Evolutionary conservation across 2,888 invertebrate species (phyloP), one percentile per base, ranked within the genome.

Genomic region (Iphiclides podalirius): DNA sequence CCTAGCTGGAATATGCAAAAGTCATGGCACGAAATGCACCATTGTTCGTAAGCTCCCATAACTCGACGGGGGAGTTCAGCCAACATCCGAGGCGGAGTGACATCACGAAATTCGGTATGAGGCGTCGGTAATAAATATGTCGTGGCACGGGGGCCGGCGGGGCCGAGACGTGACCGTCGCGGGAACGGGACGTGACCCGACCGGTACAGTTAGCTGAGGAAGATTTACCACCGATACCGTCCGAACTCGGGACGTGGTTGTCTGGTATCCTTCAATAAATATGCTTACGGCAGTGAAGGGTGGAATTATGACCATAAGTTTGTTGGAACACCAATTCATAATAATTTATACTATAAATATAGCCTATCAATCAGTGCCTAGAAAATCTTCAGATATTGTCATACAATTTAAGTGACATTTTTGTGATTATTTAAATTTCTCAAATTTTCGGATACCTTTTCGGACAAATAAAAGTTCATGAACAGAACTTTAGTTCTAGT

Each of bases 41-140:
- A n/a, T n/a, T n/a, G n/a, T n/a, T n/a, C n/a, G n/a, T n/a, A n/a
- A n/a, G n/a, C n/a, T n/a, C n/a, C n/a, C n/a, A n/a, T n/a, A n/a
- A n/a, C n/a, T n/a, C n/a, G n/a, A n/a, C n/a, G n/a, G n/a, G n/a
- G n/a, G n/a, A 20, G 20, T 20, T 20, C 4, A 20, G 20, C 20
- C 20, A 6, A 20, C n/a, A n/a, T n/a, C 20, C 20, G 3, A 3
- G 20, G 20, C 20, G 3, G n/a, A 4, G 55, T 53, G 53, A 59
- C 58, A 57, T 59, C 61, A 63, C 69, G 67, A 61, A 70, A 64
- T 72, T 73, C 64, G 69, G 70, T 66, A 52, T 63, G 58, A 64
- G 64, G 54, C 56, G 58, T 63, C 60, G 58, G 66, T 68, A 60
- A 79, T 81, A 79, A 82, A 80, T 79, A 66, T 63, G 68, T 55